Evolutionary conservation across 64 coral and sea anemone genomes (phyloP).

Genomic region (Actinia equina): DNA sequence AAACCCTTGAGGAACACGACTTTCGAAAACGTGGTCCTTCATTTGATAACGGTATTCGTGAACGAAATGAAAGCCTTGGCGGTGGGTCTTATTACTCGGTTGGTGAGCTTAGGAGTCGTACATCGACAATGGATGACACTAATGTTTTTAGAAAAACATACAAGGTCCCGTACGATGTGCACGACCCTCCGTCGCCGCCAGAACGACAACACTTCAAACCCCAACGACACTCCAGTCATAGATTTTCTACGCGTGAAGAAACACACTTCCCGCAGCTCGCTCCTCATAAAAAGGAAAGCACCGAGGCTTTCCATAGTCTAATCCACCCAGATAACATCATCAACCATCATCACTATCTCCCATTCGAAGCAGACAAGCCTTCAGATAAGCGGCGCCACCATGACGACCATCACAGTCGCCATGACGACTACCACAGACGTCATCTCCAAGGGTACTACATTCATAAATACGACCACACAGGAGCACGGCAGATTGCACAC

Average conservation of each 20-base stretch:
- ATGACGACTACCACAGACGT: not conserved
- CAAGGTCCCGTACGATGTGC: not conserved
- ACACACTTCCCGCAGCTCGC: not conserved
- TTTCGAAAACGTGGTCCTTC: not conserved
- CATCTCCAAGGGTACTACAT: constrained; percentile 33
- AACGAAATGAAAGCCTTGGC: constrained; percentile 16
- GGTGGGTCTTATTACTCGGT: constrained; percentile 22
- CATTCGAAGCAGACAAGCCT: constrained; percentile 60
- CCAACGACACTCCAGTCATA: not conserved
- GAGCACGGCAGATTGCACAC: not conserved
- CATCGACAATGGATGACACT: constrained; percentile 5
- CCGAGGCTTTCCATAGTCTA: constrained; percentile 35
- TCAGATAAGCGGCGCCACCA: constrained; percentile 25
- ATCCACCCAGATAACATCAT: constrained; percentile 83
- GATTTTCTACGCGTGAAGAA: not conserved
- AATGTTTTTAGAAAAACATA: not conserved
- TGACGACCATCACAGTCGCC: constrained; percentile 2
- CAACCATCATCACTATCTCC: constrained; percentile 84
- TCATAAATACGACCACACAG: constrained; percentile 24
- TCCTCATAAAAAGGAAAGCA: not conserved
- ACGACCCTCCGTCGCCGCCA: not conserved
- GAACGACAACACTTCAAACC: not conserved
- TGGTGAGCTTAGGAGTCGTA: constrained; percentile 9
- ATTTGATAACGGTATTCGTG: constrained; percentile 1
- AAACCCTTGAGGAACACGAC: not conserved